Evolutionary conservation across 2,797 vertebrate species (phyloP).

Genomic region (Notolabrus celidotus): DNA sequence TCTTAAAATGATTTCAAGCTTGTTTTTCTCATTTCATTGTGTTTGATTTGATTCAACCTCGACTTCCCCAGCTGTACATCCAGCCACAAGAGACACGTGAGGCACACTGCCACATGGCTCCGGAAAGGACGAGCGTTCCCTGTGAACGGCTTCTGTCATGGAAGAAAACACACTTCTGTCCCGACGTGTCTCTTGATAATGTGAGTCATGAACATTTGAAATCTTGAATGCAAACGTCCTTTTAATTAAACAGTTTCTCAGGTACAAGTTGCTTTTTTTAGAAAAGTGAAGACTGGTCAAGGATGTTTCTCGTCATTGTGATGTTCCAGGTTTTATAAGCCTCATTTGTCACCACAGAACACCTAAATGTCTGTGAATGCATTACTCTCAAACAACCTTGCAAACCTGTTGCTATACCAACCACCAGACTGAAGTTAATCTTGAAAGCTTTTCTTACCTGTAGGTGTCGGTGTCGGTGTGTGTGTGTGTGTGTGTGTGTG

Average conservation of each 20-base stretch:
- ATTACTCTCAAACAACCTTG: slow-evolving; percentile 44
- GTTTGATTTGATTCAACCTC: slow-evolving; percentile 6
- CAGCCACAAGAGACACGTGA: slow-evolving; percentile 26
- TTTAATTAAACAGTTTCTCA: background rate
- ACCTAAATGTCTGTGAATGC: slow-evolving; percentile 1
- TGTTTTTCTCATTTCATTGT: slow-evolving; percentile 7
- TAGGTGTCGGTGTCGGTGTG: background rate
- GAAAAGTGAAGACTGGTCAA: background rate
- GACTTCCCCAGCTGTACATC: slow-evolving; percentile 26
- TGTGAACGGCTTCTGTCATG: too few species aligned
- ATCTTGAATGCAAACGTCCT: too few species aligned
- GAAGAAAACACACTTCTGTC: too few species aligned
- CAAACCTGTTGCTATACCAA: slow-evolving; percentile 71
- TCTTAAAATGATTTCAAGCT: slow-evolving; percentile 7
- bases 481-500: background rate
- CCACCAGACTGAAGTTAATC: slow-evolving; percentile 27
- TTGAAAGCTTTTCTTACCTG: slow-evolving; percentile 30
- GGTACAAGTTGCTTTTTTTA: background rate
- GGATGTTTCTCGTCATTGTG: background rate
- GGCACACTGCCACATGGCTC: slow-evolving; percentile 24
- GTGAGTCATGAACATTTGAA: background rate
- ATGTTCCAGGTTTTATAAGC: too few species aligned
- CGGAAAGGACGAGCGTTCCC: background rate
- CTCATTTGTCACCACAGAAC: background rate
- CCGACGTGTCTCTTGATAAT: background rate